Percentiles rank a stretch among this genome's conserved stretches.
Evolutionary conservation across 2,113 vertebrate species (phyloP).

Genomic region (Eulacestoma nigropectus): DNA sequence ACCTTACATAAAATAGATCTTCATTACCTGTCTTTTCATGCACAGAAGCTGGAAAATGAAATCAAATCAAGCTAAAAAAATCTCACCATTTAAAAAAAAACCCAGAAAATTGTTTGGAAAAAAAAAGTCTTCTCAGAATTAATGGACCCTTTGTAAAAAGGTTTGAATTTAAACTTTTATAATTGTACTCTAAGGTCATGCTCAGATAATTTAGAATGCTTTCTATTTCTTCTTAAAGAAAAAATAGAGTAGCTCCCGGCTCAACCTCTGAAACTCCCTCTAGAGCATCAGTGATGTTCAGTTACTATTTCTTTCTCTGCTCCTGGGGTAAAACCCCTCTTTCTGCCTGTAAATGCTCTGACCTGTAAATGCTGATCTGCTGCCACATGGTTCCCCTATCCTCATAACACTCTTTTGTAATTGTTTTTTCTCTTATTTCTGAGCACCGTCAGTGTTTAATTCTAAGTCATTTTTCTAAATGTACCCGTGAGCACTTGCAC

Average conservation of each 20-base stretch:
- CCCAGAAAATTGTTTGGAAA: neutral
- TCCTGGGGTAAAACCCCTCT: neutral
- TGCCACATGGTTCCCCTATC: neutral
- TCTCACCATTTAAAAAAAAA: neutral
- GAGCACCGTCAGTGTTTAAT: conserved; percentile 45
- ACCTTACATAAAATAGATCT: neutral
- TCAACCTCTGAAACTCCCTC: neutral
- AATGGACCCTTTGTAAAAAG: neutral
- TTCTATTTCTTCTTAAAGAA: neutral
- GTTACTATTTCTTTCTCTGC: neutral
- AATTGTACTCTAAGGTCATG: neutral
- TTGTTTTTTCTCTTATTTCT: conserved; percentile 57
- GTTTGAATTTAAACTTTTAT: neutral
- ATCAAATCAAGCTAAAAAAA: neutral
- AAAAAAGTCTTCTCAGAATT: neutral
- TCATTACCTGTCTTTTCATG: neutral
- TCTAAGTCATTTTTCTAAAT: conserved; percentile 47
- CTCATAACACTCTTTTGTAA: neutral
- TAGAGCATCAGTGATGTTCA: neutral
- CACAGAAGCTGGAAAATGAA: neutral
- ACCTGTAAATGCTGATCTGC: neutral
- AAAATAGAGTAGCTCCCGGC: neutral
- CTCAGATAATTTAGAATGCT: neutral
- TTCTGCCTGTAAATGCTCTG: neutral
- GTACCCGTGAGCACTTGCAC: neutral